Percentiles rank a stretch among this genome's conserved stretches.
Conservation (phyloP, 2,797 vertebrate species). For the Tenualosa thibaudeaui region DNA sequence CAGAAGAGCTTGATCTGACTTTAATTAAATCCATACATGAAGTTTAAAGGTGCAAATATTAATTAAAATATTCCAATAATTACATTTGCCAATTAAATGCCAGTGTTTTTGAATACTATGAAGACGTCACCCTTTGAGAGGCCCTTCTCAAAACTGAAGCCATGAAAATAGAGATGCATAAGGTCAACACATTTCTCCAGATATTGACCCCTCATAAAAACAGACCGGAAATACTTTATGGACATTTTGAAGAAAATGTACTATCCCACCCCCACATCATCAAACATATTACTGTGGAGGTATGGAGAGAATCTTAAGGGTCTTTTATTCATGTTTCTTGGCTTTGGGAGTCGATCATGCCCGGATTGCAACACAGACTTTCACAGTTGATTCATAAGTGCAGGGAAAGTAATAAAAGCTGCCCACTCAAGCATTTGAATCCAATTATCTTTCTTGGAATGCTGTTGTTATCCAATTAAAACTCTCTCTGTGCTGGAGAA, state of each 20-base stretch:
- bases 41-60: conserved; percentile 30
- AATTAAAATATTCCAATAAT: conserved; percentile 43
- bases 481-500: conserved; percentile 47
- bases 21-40: conserved; percentile 28
- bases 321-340: conserved; percentile 50
- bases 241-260: too few species aligned
- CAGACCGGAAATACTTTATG: too few species aligned
- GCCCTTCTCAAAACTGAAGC: not conserved
- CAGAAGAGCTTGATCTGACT: conserved; percentile 17
- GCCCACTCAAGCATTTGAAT: conserved; percentile 56
- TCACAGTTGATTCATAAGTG: conserved; percentile 55
- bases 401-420: conserved; percentile 56
- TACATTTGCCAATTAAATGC: conserved; percentile 42
- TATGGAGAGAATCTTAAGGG: conserved; percentile 43
- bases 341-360: conserved; percentile 49
- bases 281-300: conserved; percentile 17
- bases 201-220: too few species aligned
- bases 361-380: conserved; percentile 50
- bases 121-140: conserved; percentile 17
- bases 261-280: too few species aligned
- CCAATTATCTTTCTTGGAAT: conserved; percentile 57
- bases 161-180: too few species aligned
- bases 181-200: not conserved
- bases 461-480: conserved; percentile 61
- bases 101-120: conserved; percentile 37